These are phyloP conservation scores for Oxystoma pomonae DNA, from an alignment of 2,888 invertebrate genomes.

Conservation along the genomic window DNA sequence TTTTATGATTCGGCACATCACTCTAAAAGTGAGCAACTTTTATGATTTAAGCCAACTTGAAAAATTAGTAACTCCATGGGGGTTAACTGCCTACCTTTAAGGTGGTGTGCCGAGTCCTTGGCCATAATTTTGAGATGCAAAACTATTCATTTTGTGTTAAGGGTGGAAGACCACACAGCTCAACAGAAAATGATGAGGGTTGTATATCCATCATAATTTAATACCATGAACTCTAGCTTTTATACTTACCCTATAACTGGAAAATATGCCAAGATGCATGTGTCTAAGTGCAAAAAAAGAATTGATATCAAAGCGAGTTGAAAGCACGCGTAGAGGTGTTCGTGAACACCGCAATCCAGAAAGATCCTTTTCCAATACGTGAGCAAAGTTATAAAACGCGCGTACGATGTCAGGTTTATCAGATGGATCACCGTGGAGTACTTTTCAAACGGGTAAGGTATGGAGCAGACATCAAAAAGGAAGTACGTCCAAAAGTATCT, in stretches of 20 bases:
- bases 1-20: too few species aligned
- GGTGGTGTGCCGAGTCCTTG: too few species aligned
- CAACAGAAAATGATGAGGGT: too few species aligned
- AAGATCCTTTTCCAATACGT: constrained; percentile 9
- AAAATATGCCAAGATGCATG: background rate
- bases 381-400: background rate
- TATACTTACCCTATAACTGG: background rate
- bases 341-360: background rate
- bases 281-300: background rate
- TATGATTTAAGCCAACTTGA: too few species aligned
- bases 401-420: background rate
- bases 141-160: too few species aligned
- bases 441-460: background rate
- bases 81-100: too few species aligned
- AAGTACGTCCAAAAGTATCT: constrained; percentile 13
- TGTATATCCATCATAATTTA: too few species aligned
- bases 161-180: too few species aligned
- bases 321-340: background rate
- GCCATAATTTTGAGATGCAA: too few species aligned
- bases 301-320: background rate
- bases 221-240: too few species aligned
- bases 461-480: constrained; percentile 1
- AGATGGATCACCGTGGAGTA: background rate
- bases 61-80: too few species aligned
- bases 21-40: too few species aligned